phyloP scores from a whole-genome alignment of 2,113 vertebrate species.

The Ceyx cyanopectus region DNA sequence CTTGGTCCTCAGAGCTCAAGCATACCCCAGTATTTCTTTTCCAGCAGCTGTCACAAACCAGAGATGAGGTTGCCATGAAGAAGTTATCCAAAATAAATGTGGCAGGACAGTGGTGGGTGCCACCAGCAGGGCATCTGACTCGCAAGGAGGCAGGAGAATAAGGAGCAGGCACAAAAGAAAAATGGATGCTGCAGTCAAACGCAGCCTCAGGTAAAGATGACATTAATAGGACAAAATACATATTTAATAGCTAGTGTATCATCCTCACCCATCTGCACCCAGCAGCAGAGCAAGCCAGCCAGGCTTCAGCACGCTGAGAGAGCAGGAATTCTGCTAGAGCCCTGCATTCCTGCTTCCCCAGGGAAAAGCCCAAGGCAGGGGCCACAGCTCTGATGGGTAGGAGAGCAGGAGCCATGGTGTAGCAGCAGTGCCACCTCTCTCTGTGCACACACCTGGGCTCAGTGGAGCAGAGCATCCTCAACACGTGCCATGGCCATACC shows the following conservation, averaged over 20 bases:
- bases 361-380: background rate
- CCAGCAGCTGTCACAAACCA: background rate
- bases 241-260: background rate
- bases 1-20: background rate
- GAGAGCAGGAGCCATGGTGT: background rate
- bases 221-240: conserved; percentile 14
- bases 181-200: background rate
- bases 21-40: background rate
- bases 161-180: background rate
- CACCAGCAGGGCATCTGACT: background rate
- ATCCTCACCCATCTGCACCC: background rate
- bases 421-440: background rate
- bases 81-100: background rate
- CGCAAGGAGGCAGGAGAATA: background rate
- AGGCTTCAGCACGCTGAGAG: background rate
- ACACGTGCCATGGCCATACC: background rate
- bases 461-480: fast-evolving
- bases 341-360: background rate
- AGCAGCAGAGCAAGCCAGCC: background rate
- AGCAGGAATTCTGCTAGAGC: background rate
- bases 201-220: background rate
- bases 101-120: background rate
- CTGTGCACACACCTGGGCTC: background rate
- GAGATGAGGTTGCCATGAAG: background rate
- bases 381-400: background rate